phyloP scores from a whole-genome alignment of 2,888 invertebrate species.

The Parnassius apollo region DNA sequence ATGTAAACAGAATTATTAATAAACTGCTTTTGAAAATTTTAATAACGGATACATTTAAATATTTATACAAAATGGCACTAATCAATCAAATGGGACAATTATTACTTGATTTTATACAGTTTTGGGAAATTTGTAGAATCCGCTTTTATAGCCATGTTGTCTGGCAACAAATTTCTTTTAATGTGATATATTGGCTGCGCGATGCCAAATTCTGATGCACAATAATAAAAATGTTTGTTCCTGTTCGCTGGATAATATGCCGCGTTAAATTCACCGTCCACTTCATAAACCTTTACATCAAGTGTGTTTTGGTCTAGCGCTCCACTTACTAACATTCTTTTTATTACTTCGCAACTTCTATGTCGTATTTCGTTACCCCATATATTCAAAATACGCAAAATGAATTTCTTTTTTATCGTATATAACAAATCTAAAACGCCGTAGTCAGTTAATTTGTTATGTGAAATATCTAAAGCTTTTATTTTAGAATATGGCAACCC shows the following conservation, averaged over 20 bases:
- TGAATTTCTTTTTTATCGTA: constrained; percentile 76
- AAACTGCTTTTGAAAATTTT: too few relatives aligned
- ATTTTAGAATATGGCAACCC: constrained; percentile 81
- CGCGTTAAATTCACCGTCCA: constrained; percentile 53
- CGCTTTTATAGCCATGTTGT: neutral
- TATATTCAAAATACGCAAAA: constrained; percentile 62
- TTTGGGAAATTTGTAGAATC: neutral
- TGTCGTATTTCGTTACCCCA: constrained; percentile 68
- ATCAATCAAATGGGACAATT: neutral
- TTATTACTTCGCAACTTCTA: constrained; percentile 60
- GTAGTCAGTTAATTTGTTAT: constrained; percentile 77
- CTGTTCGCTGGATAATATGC: constrained; percentile 68
- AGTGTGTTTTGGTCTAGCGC: constrained; percentile 61
- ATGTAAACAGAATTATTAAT: too few relatives aligned
- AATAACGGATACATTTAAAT: too few relatives aligned
- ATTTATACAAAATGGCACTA: neutral
- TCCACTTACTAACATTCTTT: constrained; percentile 62
- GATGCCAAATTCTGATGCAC: constrained; percentile 70
- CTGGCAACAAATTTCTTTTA: constrained; percentile 16
- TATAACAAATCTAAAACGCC: constrained; percentile 79
- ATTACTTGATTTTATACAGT: neutral
- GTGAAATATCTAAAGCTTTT: constrained; percentile 77
- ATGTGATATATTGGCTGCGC: constrained; percentile 66
- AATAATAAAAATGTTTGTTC: constrained; percentile 79
- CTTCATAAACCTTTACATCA: constrained; percentile 61